phyloP scores from a whole-genome alignment of 2,113 vertebrate species.

The Sebastes fasciatus region DNA sequence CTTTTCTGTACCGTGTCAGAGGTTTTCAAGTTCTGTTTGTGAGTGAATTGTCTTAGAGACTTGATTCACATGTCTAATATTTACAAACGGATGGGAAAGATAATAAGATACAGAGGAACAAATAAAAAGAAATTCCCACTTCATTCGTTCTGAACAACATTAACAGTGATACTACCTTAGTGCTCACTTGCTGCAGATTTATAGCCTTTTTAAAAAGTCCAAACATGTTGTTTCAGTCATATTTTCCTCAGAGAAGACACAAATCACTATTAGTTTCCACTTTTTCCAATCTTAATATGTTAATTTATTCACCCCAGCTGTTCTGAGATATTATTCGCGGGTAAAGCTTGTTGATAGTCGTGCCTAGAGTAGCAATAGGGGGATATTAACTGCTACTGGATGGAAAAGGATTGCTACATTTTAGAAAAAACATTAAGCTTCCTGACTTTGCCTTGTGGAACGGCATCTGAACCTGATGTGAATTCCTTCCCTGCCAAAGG shows the following conservation, averaged over 20 bases:
- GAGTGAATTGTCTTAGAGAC: background rate
- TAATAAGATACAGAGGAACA: slow-evolving; percentile 4
- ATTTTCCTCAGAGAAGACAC: slow-evolving; percentile 26
- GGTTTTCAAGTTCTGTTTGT: background rate
- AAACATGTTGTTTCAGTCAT: slow-evolving; percentile 31
- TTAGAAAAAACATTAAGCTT: slow-evolving; percentile 74
- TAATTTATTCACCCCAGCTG: slow-evolving; percentile 57
- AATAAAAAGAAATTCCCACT: background rate
- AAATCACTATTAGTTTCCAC: slow-evolving; percentile 23
- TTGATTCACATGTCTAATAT: slow-evolving; percentile 2
- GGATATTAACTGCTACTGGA: slow-evolving; percentile 66
- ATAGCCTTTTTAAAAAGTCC: slow-evolving; percentile 7
- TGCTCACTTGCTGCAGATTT: background rate
- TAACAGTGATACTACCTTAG: background rate
- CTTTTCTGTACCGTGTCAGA: background rate
- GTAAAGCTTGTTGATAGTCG: slow-evolving; percentile 48
- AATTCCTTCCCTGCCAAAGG: slow-evolving; percentile 71
- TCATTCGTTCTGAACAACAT: background rate
- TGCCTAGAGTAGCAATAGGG: slow-evolving; percentile 45
- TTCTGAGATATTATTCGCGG: slow-evolving; percentile 51
- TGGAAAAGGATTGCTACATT: slow-evolving; percentile 63
- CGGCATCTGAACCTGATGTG: slow-evolving; percentile 70
- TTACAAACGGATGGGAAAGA: background rate
- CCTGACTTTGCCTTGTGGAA: slow-evolving; percentile 65
- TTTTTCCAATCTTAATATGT: slow-evolving; percentile 50